These are phyloP conservation scores for Pogonocherus hispidulus DNA, from an alignment of 2,888 invertebrate genomes.

Conservation along the genomic window DNA sequence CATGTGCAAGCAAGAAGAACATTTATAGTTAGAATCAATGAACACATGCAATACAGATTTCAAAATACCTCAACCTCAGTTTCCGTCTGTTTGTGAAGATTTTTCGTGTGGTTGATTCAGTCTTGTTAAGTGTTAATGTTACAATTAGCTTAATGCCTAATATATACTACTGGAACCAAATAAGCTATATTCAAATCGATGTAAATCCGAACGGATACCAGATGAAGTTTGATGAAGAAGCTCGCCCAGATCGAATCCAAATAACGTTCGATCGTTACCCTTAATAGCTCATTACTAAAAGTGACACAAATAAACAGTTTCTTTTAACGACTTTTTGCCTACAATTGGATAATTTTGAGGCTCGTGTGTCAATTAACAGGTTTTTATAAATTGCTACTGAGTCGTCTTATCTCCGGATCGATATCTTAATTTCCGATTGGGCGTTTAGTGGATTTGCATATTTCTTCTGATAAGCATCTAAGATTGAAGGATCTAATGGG, in stretches of 20 bases:
- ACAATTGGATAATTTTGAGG: slow-evolving; percentile 25
- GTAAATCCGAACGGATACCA: background rate
- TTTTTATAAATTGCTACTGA: slow-evolving; percentile 25
- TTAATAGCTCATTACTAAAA: slow-evolving; percentile 34
- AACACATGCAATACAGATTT: too few relatives aligned
- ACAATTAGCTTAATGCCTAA: background rate
- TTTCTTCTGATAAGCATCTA: slow-evolving; percentile 10
- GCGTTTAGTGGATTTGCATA: slow-evolving; percentile 27
- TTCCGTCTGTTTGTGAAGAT: too few relatives aligned
- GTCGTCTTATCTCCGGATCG: slow-evolving; percentile 15
- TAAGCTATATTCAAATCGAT: background rate
- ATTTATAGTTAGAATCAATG: too few relatives aligned
- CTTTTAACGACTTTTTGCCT: slow-evolving; percentile 22
- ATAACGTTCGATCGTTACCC: slow-evolving; percentile 29
- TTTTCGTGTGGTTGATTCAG: too few relatives aligned
- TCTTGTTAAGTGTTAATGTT: background rate
- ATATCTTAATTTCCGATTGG: slow-evolving; percentile 29
- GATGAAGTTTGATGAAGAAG: background rate
- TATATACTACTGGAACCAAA: background rate
- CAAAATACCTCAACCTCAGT: too few relatives aligned
- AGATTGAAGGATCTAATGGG: slow-evolving; percentile 11
- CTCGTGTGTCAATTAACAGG: slow-evolving; percentile 27
- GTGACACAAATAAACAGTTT: slow-evolving; percentile 39
- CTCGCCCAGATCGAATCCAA: slow-evolving; percentile 32
- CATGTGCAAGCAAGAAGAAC: too few relatives aligned